phyloP scores from a whole-genome alignment of 2,888 invertebrate species.

The Miltochrista miniata region DNA sequence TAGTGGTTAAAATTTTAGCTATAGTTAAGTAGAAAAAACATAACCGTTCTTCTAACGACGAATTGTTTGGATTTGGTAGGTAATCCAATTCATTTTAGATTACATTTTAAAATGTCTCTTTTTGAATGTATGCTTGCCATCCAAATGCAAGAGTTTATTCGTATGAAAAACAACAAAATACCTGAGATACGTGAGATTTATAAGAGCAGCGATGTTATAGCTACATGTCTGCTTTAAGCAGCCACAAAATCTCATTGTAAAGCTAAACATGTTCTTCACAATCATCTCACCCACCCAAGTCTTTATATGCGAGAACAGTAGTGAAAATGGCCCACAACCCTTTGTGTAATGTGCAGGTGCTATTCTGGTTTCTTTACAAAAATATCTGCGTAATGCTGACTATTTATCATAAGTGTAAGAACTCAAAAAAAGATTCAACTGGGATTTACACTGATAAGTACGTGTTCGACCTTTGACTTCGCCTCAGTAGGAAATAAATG shows the following conservation, averaged over 20 bases:
- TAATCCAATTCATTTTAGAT: too few relatives aligned
- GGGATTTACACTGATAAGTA: conserved; percentile 67
- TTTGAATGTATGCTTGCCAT: too few relatives aligned
- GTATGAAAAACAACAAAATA: too few relatives aligned
- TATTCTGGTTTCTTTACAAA: conserved; percentile 39
- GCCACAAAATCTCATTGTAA: neutral
- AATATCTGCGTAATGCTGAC: conserved; percentile 52
- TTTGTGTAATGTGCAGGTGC: conserved; percentile 19
- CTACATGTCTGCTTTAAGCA: neutral
- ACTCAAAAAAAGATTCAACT: conserved; percentile 57
- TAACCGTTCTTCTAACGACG: too few relatives aligned
- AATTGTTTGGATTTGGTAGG: too few relatives aligned
- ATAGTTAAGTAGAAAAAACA: too few relatives aligned
- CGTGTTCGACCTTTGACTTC: conserved; percentile 57
- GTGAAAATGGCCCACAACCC: conserved; percentile 9
- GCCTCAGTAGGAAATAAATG: conserved; percentile 71
- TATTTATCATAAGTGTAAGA: conserved; percentile 68
- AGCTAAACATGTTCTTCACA: neutral
- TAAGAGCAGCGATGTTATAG: neutral
- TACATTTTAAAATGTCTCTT: too few relatives aligned
- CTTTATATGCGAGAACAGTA: conserved; percentile 1
- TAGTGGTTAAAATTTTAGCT: too few relatives aligned
- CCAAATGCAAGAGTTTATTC: too few relatives aligned
- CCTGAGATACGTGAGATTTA: neutral
- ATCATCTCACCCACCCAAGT: neutral